Conservation (phyloP, 2,888 invertebrate genomes). For the Apoderus coryli region DNA sequence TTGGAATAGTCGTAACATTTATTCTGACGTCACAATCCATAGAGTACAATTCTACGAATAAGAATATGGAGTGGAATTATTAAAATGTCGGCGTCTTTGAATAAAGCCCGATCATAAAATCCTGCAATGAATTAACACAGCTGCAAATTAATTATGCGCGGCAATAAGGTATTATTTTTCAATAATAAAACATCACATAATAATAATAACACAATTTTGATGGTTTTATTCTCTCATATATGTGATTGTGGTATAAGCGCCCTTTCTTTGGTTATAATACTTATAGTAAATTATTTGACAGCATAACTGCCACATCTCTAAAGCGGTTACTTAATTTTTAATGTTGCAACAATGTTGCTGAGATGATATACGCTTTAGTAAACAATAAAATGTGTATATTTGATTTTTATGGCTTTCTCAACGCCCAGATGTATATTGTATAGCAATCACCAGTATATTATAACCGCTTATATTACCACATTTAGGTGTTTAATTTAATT, state of each 20-base stretch:
- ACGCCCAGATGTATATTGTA: too few species aligned
- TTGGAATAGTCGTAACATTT: conserved; percentile 15
- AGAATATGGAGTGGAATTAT: conserved; percentile 23
- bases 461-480: too few species aligned
- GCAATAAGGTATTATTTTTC: conserved; percentile 22
- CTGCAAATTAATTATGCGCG: conserved; percentile 20
- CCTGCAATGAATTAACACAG: conserved; percentile 24
- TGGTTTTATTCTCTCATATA: too few species aligned
- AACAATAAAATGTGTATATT: too few species aligned
- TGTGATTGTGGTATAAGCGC: conserved; percentile 14
- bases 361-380: too few species aligned
- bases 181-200: conserved; percentile 17
- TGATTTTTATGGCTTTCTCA: too few species aligned
- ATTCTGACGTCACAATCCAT: conserved; percentile 16
- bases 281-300: conserved; percentile 19
- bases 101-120: conserved; percentile 25
- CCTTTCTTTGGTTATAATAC: conserved; percentile 14
- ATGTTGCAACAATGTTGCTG: too few species aligned
- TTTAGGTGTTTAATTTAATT: too few species aligned
- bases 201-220: too few species aligned
- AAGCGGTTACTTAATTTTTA: conserved; percentile 12
- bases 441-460: too few species aligned
- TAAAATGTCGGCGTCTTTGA: conserved; percentile 25
- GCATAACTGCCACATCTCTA: conserved; percentile 15
- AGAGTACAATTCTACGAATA: conserved; percentile 21